Base-by-base conservation (phyloP, 2,113 vertebrate species). In the Tonatia bakeri region DNA sequence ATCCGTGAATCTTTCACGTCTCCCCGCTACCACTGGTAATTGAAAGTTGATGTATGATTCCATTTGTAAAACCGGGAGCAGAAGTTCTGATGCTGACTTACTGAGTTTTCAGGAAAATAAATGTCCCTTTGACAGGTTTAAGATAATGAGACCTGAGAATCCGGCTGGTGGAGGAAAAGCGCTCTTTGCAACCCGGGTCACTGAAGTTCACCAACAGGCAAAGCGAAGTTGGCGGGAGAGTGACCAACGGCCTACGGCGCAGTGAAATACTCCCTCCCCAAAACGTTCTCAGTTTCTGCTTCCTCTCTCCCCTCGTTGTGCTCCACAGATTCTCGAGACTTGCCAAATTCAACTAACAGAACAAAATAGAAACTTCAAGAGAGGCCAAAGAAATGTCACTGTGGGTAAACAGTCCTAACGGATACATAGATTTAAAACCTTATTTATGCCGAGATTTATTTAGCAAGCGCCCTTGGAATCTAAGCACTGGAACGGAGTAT, bases 361-460 rank as follows among this genome's bases (percentile, higher is more conserved):
- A 85, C 76, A 97, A 97, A 97, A 96, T 19, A 93, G 75, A 88
- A 97, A 97, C 97, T 97, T 96, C 87, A 59, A 97, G 94, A 97
- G 93, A 97, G 95, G 87, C 98, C 96, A 96, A 98, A 98, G 98
- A 98, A 98, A 96, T 96, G 97, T 97, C 96, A 96, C 95, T 86
- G 50, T 65, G 84, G 82, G 97, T 96, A 98, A 98, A 96, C 77
- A 96, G 85, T 94, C 94, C 95, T 98, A 98, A 98, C 88, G 95
- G 98, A 97, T 97, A 97, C 96, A 96, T 86, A 97, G 97, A 97
- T 97, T 98, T 97, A 98, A 96, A 97, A 94, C 88, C 96, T 97
- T 97, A 97, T 96, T 98, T 98, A 96, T 79, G 97, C 96, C 89
- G 96, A 98, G 98, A 98, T 98, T 98, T 98, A 98, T 98, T 98